These are phyloP conservation scores for Amphimedon queenslandica DNA, from an alignment of 37 sponge, comb jelly and placozoan species.

Conservation along the genomic window DNA sequence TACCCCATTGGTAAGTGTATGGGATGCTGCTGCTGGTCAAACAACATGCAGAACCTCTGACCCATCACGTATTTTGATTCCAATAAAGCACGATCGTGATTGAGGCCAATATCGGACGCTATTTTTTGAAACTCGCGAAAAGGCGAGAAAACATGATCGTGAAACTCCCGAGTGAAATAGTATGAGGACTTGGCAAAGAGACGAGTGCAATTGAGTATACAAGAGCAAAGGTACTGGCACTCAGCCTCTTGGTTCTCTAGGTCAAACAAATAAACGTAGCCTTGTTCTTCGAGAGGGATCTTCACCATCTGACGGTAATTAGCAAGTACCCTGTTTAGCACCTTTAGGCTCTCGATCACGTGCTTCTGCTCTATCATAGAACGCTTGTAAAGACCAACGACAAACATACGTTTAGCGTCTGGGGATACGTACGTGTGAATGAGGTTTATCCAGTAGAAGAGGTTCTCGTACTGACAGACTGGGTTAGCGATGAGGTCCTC, in stretches of 20 bases:
- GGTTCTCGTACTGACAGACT: constrained; percentile 58
- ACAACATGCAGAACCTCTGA: background rate
- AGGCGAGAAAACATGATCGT: constrained; percentile 17
- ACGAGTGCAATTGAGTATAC: constrained; percentile 22
- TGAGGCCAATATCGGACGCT: background rate
- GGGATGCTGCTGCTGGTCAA: background rate
- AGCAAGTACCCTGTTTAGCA: constrained; percentile 22
- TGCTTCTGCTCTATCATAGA: background rate
- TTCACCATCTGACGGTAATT: constrained; percentile 13
- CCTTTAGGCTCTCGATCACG: background rate
- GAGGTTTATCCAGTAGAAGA: constrained; percentile 41
- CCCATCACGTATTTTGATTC: constrained; percentile 9
- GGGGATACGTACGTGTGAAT: constrained; percentile 35
- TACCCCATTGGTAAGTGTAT: constrained; percentile 3
- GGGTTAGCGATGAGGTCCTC: constrained; percentile 36
- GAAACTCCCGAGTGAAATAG: constrained; percentile 13
- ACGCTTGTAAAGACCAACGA: constrained; percentile 41
- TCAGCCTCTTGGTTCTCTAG: background rate
- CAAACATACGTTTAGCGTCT: constrained; percentile 21
- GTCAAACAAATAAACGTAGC: constrained; percentile 23
- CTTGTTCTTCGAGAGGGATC: constrained; percentile 3
- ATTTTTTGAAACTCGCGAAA: constrained; percentile 15
- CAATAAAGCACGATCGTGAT: background rate
- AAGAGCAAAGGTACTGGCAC: constrained; percentile 10
- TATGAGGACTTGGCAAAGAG: constrained; percentile 17